Evolutionary conservation across 2,797 vertebrate species (phyloP).

Genomic region (Falco peregrinus): DNA sequence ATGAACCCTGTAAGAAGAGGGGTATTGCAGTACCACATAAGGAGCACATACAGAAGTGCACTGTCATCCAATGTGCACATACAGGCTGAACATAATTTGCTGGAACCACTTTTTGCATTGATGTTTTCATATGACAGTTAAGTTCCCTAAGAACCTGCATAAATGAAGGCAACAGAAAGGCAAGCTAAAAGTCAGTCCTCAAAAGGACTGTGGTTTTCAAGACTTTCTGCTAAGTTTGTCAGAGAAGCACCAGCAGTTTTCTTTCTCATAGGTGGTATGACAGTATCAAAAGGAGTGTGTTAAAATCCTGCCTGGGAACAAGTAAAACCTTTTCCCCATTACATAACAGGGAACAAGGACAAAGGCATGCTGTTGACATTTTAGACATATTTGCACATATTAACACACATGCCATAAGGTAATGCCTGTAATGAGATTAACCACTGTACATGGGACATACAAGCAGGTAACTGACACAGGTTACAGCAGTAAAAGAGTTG

Average conservation of each 20-base stretch:
- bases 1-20: fast-evolving
- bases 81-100: not conserved
- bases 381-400: not conserved
- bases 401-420: not conserved
- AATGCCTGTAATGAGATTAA: not conserved
- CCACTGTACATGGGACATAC: not conserved
- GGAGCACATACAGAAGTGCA: not conserved
- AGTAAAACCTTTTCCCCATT: not conserved
- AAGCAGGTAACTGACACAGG: not conserved
- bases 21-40: not conserved
- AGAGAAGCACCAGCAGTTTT: not conserved
- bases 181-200: not conserved
- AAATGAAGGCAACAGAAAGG: not conserved
- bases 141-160: not conserved
- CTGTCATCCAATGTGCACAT: fast-evolving
- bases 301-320: not conserved
- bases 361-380: not conserved
- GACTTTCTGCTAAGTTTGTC: not conserved
- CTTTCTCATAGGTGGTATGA: fast-evolving
- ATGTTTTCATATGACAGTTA: not conserved
- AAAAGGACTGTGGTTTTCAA: not conserved
- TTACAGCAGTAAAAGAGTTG: not conserved
- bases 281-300: fast-evolving
- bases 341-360: not conserved
- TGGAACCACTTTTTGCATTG: not conserved